A percentile compares a stretch with the other conserved stretches of the same genome.
Evolutionary conservation across 2,888 invertebrate genomes (phyloP).

Genomic region (Falcaria lacertinaria): DNA sequence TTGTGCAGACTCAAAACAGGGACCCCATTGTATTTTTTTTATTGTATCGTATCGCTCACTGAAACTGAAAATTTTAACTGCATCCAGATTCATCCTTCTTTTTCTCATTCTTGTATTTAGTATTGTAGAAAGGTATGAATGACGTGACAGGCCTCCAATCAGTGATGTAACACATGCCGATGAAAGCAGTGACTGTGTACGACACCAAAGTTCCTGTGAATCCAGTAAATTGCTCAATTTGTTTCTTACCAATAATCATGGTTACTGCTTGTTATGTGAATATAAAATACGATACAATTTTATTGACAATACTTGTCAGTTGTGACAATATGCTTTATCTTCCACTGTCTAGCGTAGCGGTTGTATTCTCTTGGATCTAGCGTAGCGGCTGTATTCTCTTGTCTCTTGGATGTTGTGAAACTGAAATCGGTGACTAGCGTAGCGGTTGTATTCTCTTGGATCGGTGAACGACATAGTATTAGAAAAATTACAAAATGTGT

Average conservation of each 20-base stretch:
- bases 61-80: constrained; percentile 4
- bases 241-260: constrained; percentile 76
- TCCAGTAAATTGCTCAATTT: constrained; percentile 68
- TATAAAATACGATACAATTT: neutral
- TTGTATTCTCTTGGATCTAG: no score
- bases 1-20: neutral
- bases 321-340: no score
- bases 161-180: constrained; percentile 82
- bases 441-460: no score
- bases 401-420: no score
- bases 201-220: constrained; percentile 73
- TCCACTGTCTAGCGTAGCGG: no score
- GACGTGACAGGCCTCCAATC: constrained; percentile 87
- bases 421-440: no score
- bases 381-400: neutral
- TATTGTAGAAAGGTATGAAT: constrained; percentile 86
- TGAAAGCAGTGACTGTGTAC: constrained; percentile 80
- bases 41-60: neutral
- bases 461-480: no score
- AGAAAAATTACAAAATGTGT: neutral
- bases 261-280: neutral
- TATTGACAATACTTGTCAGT: neutral
- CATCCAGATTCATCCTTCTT: constrained; percentile 16
- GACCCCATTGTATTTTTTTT: neutral
- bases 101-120: constrained; percentile 73